Evolutionary conservation across 2,113 vertebrate species (phyloP), one percentile per base, ranked within the genome.

Genomic region (Ammospiza nelsoni): DNA sequence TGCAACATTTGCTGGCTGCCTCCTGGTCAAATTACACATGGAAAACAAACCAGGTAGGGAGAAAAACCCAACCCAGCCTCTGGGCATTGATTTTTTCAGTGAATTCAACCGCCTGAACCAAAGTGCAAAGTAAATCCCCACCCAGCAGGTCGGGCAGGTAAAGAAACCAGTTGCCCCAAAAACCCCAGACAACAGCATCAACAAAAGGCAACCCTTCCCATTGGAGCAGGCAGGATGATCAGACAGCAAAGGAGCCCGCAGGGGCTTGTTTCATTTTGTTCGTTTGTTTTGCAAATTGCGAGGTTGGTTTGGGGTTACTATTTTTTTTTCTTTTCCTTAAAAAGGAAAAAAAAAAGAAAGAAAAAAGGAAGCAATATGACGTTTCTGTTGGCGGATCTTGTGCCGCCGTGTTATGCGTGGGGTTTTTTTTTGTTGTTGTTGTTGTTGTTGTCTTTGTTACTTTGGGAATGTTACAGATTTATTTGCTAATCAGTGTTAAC

Each of bases 401-500:
- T 62, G 61, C 95, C 2, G 9, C 67, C 0, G 48, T 89, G 83
- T 95, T 90, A 48, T 80, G 72, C 3, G 59, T 94, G 74, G 74
- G 58, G 4, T 9, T 51, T 67, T 63, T 63, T 66, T 63, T 66
- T 61, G 49, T 59, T 61, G 9, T 48, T 79, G 14, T 74, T 19
- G 9, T 89, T 93, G n/a, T 92, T 63, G 43, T 79, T 84, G 92
- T 96, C 81, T 93, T 89, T 41, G 91, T 97, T 82, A 83, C 63
- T 61, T 84, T 33, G 94, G 87, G 49, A 91, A 81, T 6, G 82
- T 93, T 97, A 93, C 90, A 71, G 58, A 94, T 91, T 95, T 92
- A 77, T 94, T 94, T 96, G 88, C 89, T 95, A 74, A 95, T 96
- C 97, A 96, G 97, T 96, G 96, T 98, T 97, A 95, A 96, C 86